Evolutionary conservation across 2,888 invertebrate genomes (phyloP).

Genomic region (Ophion slaviceki): DNA sequence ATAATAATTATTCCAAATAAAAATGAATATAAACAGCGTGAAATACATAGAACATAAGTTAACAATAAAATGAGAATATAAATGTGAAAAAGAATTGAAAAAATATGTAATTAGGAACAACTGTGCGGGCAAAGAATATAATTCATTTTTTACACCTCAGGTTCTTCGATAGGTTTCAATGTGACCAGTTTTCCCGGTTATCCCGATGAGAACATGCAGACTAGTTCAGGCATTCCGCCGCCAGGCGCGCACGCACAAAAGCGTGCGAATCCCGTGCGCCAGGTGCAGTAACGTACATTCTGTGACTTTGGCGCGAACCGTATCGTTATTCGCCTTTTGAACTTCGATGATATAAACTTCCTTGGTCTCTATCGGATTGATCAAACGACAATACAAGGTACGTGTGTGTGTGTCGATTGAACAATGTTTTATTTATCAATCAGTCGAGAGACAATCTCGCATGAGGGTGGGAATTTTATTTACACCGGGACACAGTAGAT

Average conservation of each 20-base stretch:
- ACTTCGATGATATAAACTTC: slow-evolving; percentile 39
- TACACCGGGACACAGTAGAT: neutral
- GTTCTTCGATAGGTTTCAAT: no score
- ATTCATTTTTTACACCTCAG: no score
- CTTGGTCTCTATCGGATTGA: slow-evolving; percentile 3
- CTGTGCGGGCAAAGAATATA: no score
- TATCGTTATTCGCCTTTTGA: slow-evolving; percentile 56
- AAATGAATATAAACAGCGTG: no score
- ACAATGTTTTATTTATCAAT: neutral
- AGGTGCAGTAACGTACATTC: slow-evolving; percentile 36
- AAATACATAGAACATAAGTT: no score
- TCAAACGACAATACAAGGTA: slow-evolving; percentile 33
- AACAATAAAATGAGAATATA: no score
- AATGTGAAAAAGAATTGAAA: no score
- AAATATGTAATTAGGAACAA: no score
- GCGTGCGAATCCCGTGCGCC: neutral
- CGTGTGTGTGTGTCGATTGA: slow-evolving; percentile 27
- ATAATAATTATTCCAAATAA: no score
- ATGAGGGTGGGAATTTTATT: neutral
- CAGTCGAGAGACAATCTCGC: neutral
- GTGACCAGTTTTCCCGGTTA: neutral
- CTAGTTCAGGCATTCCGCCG: neutral
- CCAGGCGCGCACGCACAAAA: neutral
- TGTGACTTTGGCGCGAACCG: slow-evolving; percentile 60
- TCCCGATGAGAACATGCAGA: neutral